Conservation (phyloP, 1,140 invertebrate genomes). For the Trypoxylus dichotomus region DNA sequence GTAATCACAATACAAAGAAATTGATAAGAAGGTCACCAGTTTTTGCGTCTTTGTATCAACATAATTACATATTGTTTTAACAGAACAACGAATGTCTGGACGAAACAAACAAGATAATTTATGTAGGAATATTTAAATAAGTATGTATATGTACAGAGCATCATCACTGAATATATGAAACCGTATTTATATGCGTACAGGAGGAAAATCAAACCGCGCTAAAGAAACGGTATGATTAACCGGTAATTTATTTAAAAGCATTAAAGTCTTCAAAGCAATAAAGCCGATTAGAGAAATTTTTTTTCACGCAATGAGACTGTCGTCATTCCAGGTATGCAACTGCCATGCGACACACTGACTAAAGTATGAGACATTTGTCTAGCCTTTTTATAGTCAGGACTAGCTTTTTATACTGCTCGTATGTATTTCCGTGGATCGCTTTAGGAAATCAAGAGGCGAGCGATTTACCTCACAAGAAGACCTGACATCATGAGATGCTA, state of each 20-base stretch:
- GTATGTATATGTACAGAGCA: not conserved
- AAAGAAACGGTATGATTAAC: not conserved
- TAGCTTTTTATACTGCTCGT: slow-evolving; percentile 6
- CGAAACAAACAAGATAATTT: too few relatives aligned
- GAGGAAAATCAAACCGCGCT: not conserved
- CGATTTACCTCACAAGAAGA: slow-evolving; percentile 21
- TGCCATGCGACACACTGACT: slow-evolving; percentile 17
- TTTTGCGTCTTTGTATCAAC: too few relatives aligned
- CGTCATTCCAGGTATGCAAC: slow-evolving; percentile 16
- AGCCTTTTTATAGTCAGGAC: slow-evolving; percentile 14
- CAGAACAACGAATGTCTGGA: too few relatives aligned
- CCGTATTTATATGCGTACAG: not conserved
- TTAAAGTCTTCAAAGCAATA: not conserved
- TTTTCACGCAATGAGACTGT: not conserved
- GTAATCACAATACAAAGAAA: too few relatives aligned
- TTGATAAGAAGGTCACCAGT: too few relatives aligned
- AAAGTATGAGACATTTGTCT: slow-evolving; percentile 20
- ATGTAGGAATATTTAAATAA: not conserved
- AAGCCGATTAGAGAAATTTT: slow-evolving; percentile 15
- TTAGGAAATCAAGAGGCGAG: not conserved
- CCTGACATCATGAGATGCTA: not conserved
- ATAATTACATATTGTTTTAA: too few relatives aligned
- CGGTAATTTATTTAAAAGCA: not conserved
- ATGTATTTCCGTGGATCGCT: slow-evolving; percentile 20
- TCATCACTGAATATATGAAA: not conserved